phyloP scores from a whole-genome alignment of 2,888 invertebrate genomes.

The Chalcosyrphus nemorum region DNA sequence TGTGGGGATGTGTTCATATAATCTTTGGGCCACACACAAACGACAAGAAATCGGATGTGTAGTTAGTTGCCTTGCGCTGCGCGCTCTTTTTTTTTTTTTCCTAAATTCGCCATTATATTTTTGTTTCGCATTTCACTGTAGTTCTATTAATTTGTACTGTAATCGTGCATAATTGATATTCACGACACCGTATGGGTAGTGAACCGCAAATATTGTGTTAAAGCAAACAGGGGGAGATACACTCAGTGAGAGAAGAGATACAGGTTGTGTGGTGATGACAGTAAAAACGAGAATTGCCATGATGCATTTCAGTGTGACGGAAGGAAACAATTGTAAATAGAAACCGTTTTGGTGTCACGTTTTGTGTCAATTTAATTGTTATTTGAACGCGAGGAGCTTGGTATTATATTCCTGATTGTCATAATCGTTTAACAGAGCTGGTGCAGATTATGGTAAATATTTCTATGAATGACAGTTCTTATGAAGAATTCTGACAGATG shows the following conservation, averaged over 20 bases:
- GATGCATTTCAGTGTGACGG: slow-evolving; percentile 68
- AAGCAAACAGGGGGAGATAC: slow-evolving; percentile 41
- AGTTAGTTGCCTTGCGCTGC: neutral
- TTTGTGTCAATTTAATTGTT: slow-evolving; percentile 55
- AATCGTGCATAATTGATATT: slow-evolving; percentile 68
- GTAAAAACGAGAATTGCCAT: slow-evolving; percentile 40
- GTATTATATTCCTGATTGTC: slow-evolving; percentile 1
- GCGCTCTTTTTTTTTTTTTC: neutral
- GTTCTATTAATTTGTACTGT: slow-evolving; percentile 52
- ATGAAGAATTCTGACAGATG: slow-evolving; percentile 21
- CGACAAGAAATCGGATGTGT: slow-evolving; percentile 8
- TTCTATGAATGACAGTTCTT: slow-evolving; percentile 2
- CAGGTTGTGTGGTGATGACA: slow-evolving; percentile 48
- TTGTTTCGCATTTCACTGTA: slow-evolving; percentile 12
- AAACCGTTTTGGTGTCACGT: slow-evolving; percentile 55
- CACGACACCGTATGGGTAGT: slow-evolving; percentile 63
- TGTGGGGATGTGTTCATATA: slow-evolving; percentile 13
- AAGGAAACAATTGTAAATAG: slow-evolving; percentile 60
- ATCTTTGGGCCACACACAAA: slow-evolving; percentile 9
- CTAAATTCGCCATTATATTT: slow-evolving; percentile 1
- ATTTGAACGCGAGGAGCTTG: neutral
- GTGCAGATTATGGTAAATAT: slow-evolving; percentile 23
- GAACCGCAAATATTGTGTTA: slow-evolving; percentile 66
- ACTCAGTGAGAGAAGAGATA: slow-evolving; percentile 12
- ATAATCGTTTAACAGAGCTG: neutral